Conservation (phyloP, 1,140 invertebrate species). For the Hycleus cichorii region DNA sequence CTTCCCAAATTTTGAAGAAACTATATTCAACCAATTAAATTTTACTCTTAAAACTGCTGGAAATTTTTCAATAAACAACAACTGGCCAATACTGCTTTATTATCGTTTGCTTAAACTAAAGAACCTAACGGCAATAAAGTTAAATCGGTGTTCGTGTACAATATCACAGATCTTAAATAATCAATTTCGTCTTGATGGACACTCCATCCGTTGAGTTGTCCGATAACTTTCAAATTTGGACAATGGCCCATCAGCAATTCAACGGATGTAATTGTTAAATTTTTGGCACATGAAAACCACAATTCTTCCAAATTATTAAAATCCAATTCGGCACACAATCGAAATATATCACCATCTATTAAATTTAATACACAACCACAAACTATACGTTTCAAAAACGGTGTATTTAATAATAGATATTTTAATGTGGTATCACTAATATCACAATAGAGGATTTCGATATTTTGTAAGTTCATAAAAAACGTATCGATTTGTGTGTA, state of each 20-base stretch:
- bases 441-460: slow-evolving; percentile 56
- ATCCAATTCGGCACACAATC: slow-evolving; percentile 43
- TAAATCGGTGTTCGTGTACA: slow-evolving; percentile 33
- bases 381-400: slow-evolving; percentile 51
- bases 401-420: slow-evolving; percentile 50
- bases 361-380: slow-evolving; percentile 53
- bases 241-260: slow-evolving; percentile 55
- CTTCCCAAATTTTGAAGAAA: too few species aligned
- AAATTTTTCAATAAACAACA: too few species aligned
- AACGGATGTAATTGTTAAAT: slow-evolving; percentile 50
- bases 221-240: slow-evolving; percentile 53
- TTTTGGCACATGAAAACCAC: slow-evolving; percentile 55
- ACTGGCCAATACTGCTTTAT: too few species aligned
- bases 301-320: slow-evolving; percentile 47
- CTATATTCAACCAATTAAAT: too few species aligned
- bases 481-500: slow-evolving; percentile 49
- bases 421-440: slow-evolving; percentile 48
- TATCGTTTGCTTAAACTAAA: too few species aligned
- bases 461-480: slow-evolving; percentile 52
- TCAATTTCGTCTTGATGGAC: slow-evolving; percentile 55
- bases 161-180: slow-evolving; percentile 50
- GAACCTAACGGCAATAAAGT: slow-evolving; percentile 23
- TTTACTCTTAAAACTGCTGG: too few species aligned
- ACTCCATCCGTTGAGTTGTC: slow-evolving; percentile 55
- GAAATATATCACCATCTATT: slow-evolving; percentile 55